Evolutionary conservation across 2,113 vertebrate genomes (phyloP).

Genomic region (Serilophus lunatus): DNA sequence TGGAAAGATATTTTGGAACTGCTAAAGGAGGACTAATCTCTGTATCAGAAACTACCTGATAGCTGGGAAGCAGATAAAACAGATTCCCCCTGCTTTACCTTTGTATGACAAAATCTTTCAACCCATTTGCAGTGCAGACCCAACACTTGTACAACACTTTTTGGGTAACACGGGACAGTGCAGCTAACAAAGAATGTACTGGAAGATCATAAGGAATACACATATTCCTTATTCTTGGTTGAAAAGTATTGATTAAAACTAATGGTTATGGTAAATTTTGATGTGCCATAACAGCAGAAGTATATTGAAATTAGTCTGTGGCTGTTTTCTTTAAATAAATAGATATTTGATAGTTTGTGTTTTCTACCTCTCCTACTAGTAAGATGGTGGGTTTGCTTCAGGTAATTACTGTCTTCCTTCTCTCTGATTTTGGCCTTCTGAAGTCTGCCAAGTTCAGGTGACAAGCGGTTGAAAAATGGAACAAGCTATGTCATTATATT

Average conservation of each 20-base stretch:
- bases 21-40: slow-evolving; percentile 52
- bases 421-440: background rate
- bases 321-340: background rate
- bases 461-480: background rate
- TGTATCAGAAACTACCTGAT: slow-evolving; percentile 5
- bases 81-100: slow-evolving; percentile 9
- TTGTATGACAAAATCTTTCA: slow-evolving; percentile 5
- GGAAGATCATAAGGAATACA: background rate
- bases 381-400: background rate
- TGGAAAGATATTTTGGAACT: background rate
- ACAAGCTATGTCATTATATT: background rate
- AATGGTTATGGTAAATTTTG: background rate
- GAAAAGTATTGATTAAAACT: background rate
- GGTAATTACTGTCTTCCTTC: background rate
- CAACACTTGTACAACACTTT: background rate
- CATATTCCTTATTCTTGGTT: background rate
- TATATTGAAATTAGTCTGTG: background rate
- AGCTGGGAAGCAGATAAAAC: slow-evolving; percentile 32
- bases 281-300: background rate
- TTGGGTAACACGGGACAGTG: background rate
- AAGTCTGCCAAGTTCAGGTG: background rate
- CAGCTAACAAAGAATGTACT: background rate
- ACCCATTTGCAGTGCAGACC: background rate
- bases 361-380: background rate
- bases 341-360: background rate